Evolutionary conservation across 2,888 invertebrate species (phyloP).

Genomic region (Polymixis lichenea): DNA sequence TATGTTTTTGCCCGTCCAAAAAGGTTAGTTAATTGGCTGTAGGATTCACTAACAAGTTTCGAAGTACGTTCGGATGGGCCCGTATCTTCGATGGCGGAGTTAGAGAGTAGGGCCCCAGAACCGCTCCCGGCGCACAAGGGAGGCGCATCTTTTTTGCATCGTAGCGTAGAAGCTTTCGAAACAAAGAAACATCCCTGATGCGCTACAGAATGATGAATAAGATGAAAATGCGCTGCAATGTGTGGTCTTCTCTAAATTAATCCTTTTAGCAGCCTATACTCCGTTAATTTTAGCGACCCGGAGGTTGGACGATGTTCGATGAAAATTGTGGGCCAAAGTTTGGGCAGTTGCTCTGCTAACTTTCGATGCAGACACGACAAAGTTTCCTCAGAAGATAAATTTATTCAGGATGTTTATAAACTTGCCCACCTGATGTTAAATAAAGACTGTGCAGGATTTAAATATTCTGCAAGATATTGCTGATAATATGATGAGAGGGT

Average conservation of each 20-base stretch:
- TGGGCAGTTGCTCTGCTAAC: slow-evolving; percentile 27
- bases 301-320: slow-evolving; percentile 39
- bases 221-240: neutral
- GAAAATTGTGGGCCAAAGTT: slow-evolving; percentile 48
- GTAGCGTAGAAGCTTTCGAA: too few relatives aligned
- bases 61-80: too few relatives aligned
- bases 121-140: too few relatives aligned
- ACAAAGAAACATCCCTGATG: too few relatives aligned
- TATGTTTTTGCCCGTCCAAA: too few relatives aligned
- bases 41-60: too few relatives aligned
- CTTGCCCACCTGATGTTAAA: slow-evolving; percentile 37
- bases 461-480: neutral
- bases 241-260: slow-evolving; percentile 14
- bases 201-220: too few relatives aligned
- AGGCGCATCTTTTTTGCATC: too few relatives aligned
- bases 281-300: slow-evolving; percentile 18
- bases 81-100: too few relatives aligned
- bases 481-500: too few relatives aligned
- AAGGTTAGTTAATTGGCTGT: too few relatives aligned
- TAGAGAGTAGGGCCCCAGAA: too few relatives aligned
- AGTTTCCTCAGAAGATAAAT: slow-evolving; percentile 34
- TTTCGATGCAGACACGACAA: slow-evolving; percentile 37
- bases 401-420: slow-evolving; percentile 51
- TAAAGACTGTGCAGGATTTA: slow-evolving; percentile 1
- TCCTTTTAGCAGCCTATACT: slow-evolving; percentile 3